Evolutionary conservation across 2,113 vertebrate genomes (phyloP), one percentile per base, ranked within the genome.

Genomic region (Entelurus aequoreus): DNA sequence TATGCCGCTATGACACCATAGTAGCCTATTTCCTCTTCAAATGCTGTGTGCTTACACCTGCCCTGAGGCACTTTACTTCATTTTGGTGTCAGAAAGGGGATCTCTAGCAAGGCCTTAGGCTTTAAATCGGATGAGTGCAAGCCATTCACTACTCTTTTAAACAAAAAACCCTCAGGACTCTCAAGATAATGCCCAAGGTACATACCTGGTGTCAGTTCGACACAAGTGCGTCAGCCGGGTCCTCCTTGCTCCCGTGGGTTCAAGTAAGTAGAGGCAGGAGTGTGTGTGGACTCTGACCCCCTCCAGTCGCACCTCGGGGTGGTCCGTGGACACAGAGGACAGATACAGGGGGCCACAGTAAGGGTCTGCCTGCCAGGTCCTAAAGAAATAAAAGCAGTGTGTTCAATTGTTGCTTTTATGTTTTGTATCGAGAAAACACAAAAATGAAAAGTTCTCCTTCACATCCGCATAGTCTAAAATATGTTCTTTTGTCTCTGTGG

Each of bases 211-310:
- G n/a, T 93, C 92, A 16, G 81, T 90, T 5, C 88, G 79, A 19
- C 89, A 91, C 54, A 92, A 53, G 72, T 92, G 90, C 0, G 89
- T 91, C 57, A 93, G 85, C 54, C 82, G 85, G 60, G 88, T 90
- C 78, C 80, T 92, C 54, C 79, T 70, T 40, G 68, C 47, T 40
- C 89, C 89, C 1, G 75, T 65, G 37, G 86, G 68, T 74, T 93
- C 91, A 69, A 93, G 79, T 61, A 92, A 77, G 78, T 90, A 91
- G 49, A 91, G 63, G 63, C 90, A 92, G 75, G 81, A 58, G 69
- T 90, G 77, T 49, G 92, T 88, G 5, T 87, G 78, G 28, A 69
- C 89, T 48, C 84, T 58, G 6, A 88, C 77, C 1, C 90, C 90
- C 19, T 70, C 71, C 13, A 13, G 4, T 11, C 50, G 74, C 40